Base-by-base conservation (phyloP, 2,113 vertebrate species). In the Poeciliopsis prolifica region DNA sequence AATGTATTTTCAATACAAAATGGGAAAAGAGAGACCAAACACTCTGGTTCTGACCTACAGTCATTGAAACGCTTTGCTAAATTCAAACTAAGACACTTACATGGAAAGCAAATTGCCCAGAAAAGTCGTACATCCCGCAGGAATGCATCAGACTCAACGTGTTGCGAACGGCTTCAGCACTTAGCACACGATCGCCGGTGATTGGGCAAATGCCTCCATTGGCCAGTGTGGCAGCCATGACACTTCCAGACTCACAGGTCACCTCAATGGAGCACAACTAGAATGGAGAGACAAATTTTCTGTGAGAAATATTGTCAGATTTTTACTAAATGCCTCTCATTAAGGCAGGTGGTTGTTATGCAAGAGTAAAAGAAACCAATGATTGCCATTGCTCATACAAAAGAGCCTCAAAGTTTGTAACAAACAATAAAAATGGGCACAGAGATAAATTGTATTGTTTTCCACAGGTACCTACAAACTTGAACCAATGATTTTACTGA, bases 91-190 rank as follows among this genome's bases (percentile, higher is more conserved):
- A 71, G 37, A 17, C 6, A 71, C 96, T 97, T 87, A 97, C 96
- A 0, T 96, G 94, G 88, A 97, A 97, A 75, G 96, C 96, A 81
- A 97, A 97, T 92, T 97, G 94, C 78, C 96, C 96, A 0, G 96
- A 97, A 92, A 96, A 96, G 92, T 97, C 96, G 1, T 97, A 96
- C 96, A 97, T 97, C 85, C 96, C 96, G 0, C 96, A 97, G 40
- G 96, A 97, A 83, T 97, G 96, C 96, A 97, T 97, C 86, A 97
- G 95, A 88, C 96, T 97, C 77, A 97, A 93, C 26, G 96, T 97
- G 92, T 96, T 97, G 14, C 96, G 95, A 65, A 97, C 96, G 0
- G 96, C 95, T 66, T 97, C 96, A 0, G 94, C 91, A 2, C 95
- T 97, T 65, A 97, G 90, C 68, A 97, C 95, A 0, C 90, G 95